These are phyloP conservation scores for Chiloscyllium punctatum DNA, from an alignment of 2,797 vertebrate genomes.

Conservation along the genomic window DNA sequence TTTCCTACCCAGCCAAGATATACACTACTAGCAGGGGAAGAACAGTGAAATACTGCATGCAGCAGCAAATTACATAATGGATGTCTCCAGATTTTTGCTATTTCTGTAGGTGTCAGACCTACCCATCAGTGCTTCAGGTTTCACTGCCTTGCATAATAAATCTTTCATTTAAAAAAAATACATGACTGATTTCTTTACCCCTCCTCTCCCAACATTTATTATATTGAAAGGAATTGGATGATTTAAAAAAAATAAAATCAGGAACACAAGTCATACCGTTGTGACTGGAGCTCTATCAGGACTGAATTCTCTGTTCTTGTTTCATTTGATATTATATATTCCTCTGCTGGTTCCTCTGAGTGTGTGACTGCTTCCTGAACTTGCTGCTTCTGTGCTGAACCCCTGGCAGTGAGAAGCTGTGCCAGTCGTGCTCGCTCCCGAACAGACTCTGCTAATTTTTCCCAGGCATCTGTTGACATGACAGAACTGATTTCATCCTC, in stretches of 20 bases:
- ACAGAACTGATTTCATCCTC: conserved; percentile 68
- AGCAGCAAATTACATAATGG: not conserved
- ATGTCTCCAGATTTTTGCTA: not conserved
- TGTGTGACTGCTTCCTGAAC: conserved; percentile 55
- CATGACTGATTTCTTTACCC: not conserved
- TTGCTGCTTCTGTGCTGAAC: conserved; percentile 61
- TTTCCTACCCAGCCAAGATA: not conserved
- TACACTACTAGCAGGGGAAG: not conserved
- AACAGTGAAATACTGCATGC: not conserved
- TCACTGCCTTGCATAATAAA: not conserved
- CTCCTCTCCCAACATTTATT: not conserved
- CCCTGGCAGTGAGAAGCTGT: conserved; percentile 58
- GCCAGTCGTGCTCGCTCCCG: conserved; percentile 50
- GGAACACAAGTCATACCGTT: conserved; percentile 60
- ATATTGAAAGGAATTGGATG: not conserved
- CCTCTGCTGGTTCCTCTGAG: conserved; percentile 49
- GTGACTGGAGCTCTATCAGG: conserved; percentile 71
- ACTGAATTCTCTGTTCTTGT: conserved; percentile 68
- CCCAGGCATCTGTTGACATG: conserved; percentile 65
- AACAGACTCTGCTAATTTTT: conserved; percentile 59
- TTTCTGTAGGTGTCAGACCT: not conserved
- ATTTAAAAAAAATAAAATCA: not conserved
- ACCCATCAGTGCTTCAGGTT: conserved; percentile 2
- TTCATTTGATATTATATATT: conserved; percentile 56
- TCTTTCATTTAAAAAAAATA: not conserved